Conservation (phyloP, 2,113 vertebrate genomes). For the Rhadina sibilatrix region DNA sequence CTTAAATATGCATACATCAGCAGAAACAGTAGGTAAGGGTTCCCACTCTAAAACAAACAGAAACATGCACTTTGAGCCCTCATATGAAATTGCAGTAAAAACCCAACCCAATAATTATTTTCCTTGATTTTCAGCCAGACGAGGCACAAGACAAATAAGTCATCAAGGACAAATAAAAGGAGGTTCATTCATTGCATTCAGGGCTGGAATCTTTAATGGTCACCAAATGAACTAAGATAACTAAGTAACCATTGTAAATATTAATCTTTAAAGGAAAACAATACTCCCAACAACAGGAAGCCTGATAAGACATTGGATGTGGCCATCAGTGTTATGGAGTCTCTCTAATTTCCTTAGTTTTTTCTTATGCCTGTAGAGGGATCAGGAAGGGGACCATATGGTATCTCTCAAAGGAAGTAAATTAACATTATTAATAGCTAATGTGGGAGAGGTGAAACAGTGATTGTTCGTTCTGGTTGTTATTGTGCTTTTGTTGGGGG, state of each 20-base stretch:
- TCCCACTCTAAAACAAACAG: constrained; percentile 28
- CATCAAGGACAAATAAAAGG: constrained; percentile 68
- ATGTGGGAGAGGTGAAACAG: constrained; percentile 62
- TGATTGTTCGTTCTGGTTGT: constrained; percentile 50
- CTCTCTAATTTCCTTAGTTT: constrained; percentile 56
- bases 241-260: constrained; percentile 70
- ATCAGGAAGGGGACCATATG: constrained; percentile 55
- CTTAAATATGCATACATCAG: constrained; percentile 6
- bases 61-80: constrained; percentile 47
- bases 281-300: constrained; percentile 67
- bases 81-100: constrained; percentile 56
- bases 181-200: constrained; percentile 63
- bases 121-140: constrained; percentile 63
- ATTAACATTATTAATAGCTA: constrained; percentile 66
- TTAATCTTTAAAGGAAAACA: constrained; percentile 70
- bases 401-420: constrained; percentile 62
- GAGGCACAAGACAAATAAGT: constrained; percentile 66
- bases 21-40: background rate
- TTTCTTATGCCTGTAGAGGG: constrained; percentile 48
- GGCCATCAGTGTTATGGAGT: constrained; percentile 61
- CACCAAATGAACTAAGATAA: constrained; percentile 67
- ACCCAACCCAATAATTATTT: constrained; percentile 60
- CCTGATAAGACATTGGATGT: constrained; percentile 64
- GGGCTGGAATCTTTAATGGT: constrained; percentile 61
- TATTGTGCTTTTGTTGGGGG: constrained; percentile 53